Base-by-base conservation (phyloP, 2,113 vertebrate species). In the Conger conger region DNA sequence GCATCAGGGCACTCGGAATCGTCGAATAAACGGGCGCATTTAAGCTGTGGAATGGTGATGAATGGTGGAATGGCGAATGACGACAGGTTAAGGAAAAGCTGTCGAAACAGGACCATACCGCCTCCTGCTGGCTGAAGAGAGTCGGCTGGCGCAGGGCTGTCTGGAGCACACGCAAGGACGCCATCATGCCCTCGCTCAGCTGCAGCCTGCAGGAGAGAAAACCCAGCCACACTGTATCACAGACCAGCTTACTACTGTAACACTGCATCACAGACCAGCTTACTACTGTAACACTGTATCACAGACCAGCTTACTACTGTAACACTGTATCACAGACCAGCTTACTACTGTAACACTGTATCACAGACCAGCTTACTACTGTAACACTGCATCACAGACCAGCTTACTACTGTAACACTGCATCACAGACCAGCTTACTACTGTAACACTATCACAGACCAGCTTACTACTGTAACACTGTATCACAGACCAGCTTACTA, bases 81-180 rank as follows among this genome's bases (percentile, higher is more conserved):
- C n/a, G n/a, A n/a, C n/a, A n/a, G n/a, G n/a, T n/a, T n/a, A n/a
- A n/a, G n/a, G n/a, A n/a, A n/a, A n/a, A n/a, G n/a, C n/a, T n/a
- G n/a, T n/a, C n/a, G n/a, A n/a, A n/a, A n/a, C n/a, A 30, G 57
- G 16, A 84, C 83, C 92, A 0, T 94, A 98, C 97, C 92, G 95
- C 95, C 81, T 90, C 95, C 79, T 94, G 94, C 73, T 97, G 96
- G 5, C 93, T 96, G 90, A 96, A 96, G 79, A 95, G 94, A 2
- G 93, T 95, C 16, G 95, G 91, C n/a, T 95, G 95, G 73, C 95
- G 95, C 68, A 97, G 91, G 79, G 95, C 95, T 88, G 94, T 97
- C 91, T 97, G 96, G 88, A 98, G 91, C 82, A 91, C 89, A 40
- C 91, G 85, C 82, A 97, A 96, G 81, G 96, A 94, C 3, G 94